phyloP scores from a whole-genome alignment of 1,140 invertebrate genomes.

The Protaetia brevitarsis region DNA sequence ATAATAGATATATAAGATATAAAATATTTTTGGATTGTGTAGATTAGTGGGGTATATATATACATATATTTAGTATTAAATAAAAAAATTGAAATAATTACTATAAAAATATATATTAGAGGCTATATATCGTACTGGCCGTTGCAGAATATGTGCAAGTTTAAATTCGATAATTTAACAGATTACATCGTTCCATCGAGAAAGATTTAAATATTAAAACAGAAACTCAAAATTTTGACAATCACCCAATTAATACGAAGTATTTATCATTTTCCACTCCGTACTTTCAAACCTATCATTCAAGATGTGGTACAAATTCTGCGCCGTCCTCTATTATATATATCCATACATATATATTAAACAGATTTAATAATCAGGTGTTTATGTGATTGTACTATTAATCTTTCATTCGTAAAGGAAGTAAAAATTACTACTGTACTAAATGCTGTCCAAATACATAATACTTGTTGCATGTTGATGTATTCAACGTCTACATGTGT shows the following conservation, averaged over 20 bases:
- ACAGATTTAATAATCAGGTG: constrained; percentile 16
- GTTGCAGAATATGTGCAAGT: neutral
- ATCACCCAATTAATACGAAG: too few species aligned
- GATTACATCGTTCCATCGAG: too few species aligned
- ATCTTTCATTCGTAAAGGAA: constrained; percentile 10
- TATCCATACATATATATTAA: too few species aligned
- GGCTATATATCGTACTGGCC: neutral
- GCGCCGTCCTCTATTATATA: neutral
- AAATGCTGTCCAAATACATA: constrained; percentile 9
- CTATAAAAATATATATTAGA: neutral
- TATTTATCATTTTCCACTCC: too few species aligned
- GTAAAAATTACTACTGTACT: constrained; percentile 7
- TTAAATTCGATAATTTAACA: too few species aligned
- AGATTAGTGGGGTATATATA: constrained; percentile 43
- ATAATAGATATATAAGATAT: constrained; percentile 11
- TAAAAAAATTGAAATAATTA: constrained; percentile 4
- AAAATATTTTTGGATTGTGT: constrained; percentile 49
- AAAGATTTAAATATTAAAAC: too few species aligned
- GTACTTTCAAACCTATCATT: too few species aligned
- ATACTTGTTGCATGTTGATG: constrained; percentile 13
- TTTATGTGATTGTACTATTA: constrained; percentile 16
- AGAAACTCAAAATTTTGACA: too few species aligned
- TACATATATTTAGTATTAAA: constrained; percentile 18
- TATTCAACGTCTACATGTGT: constrained; percentile 4
- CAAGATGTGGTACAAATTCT: neutral